Conservation (phyloP, 2,113 vertebrate genomes). For the Miniopterus natalensis region DNA sequence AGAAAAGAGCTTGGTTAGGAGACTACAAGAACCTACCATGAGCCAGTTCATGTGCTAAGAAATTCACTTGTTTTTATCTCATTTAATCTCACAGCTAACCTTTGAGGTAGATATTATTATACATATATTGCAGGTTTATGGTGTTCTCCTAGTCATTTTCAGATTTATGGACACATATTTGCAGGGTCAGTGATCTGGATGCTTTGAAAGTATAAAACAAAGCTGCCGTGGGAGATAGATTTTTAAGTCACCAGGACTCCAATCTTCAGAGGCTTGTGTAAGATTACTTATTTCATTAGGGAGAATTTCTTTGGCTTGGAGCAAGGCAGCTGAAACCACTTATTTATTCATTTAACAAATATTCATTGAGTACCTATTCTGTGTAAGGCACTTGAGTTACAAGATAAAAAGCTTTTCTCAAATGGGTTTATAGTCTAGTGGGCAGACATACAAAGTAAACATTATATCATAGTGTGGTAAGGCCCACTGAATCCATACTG, state of each 20-base stretch:
- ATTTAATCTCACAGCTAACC: not conserved
- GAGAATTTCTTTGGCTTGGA: constrained; percentile 16
- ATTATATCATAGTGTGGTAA: not conserved
- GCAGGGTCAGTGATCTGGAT: not conserved
- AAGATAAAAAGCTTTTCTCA: not conserved
- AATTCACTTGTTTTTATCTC: not conserved
- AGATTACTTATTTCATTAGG: constrained; percentile 54
- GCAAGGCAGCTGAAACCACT: not conserved
- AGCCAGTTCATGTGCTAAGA: not conserved
- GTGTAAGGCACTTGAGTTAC: constrained; percentile 6
- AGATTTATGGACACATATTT: not conserved
- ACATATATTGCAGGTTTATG: not conserved
- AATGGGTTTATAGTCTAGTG: not conserved
- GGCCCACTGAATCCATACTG: not conserved
- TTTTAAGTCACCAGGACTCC: not conserved
- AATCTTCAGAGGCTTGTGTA: not conserved
- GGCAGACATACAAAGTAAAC: constrained; percentile 52
- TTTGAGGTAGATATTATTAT: not conserved
- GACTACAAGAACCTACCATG: not conserved
- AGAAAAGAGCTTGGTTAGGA: not conserved
- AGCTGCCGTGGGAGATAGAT: not conserved
- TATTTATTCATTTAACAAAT: constrained; percentile 61
- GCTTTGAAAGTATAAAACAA: constrained; percentile 41
- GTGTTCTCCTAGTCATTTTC: constrained; percentile 4
- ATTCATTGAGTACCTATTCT: constrained; percentile 9